Evolutionary conservation across 2,888 invertebrate genomes (phyloP).

Genomic region (Drosophila bunnanda): DNA sequence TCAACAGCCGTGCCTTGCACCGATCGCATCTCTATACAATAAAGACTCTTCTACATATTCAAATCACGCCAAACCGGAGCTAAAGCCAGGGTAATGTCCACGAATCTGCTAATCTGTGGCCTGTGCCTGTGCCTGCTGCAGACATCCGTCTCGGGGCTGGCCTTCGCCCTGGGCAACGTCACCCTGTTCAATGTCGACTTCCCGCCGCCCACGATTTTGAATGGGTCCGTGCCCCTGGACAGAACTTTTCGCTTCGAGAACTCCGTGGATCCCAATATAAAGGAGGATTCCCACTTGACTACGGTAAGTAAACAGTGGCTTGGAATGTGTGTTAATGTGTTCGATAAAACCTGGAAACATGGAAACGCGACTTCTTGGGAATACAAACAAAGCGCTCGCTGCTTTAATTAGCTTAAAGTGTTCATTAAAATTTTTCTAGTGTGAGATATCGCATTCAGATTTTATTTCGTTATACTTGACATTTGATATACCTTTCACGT

Average conservation of each 20-base stretch:
- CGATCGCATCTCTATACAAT: conserved; percentile 28
- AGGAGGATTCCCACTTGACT: conserved; percentile 77
- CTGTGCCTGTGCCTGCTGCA: conserved; percentile 44
- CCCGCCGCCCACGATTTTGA: conserved; percentile 55
- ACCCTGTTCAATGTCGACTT: conserved; percentile 75
- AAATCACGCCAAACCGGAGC: too few species aligned
- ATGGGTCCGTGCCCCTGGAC: conserved; percentile 36
- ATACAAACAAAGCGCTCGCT: too few species aligned
- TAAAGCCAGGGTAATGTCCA: conserved; percentile 23
- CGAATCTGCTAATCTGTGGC: conserved; percentile 35
- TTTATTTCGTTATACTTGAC: not conserved
- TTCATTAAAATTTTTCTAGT: not conserved
- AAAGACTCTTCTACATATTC: not conserved
- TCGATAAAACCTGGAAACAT: not conserved
- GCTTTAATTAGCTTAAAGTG: not conserved
- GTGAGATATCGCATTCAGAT: not conserved
- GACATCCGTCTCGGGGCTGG: conserved; percentile 44
- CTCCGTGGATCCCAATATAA: conserved; percentile 76
- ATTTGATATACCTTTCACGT: conserved; percentile 1
- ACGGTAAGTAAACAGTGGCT: conserved; percentile 65
- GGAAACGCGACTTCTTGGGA: not conserved
- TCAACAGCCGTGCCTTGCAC: conserved; percentile 59
- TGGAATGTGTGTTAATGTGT: not conserved
- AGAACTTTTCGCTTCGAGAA: conserved; percentile 44
- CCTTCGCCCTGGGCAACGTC: conserved; percentile 68